These are phyloP conservation scores for Holothuria scabra DNA, from an alignment of 53 echinoderm and acorn worm species.

Conservation along the genomic window DNA sequence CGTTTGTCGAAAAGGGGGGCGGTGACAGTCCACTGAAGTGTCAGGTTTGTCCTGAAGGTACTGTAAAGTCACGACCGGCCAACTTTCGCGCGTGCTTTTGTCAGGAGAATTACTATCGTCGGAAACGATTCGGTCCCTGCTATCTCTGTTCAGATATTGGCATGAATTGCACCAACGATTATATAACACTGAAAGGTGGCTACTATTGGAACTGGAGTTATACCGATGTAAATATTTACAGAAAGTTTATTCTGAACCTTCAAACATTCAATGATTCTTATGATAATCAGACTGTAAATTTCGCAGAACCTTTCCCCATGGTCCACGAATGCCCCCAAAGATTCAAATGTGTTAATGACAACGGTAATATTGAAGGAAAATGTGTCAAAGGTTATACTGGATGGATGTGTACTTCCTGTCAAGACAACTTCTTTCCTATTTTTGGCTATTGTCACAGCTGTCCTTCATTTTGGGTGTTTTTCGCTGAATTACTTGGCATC, in stretches of 20 bases:
- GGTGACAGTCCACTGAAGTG: conserved; percentile 22
- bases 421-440: background rate
- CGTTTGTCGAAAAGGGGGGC: background rate
- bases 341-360: conserved; percentile 8
- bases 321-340: conserved; percentile 5
- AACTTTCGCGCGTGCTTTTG: conserved; percentile 44
- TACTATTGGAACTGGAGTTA: conserved; percentile 20
- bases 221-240: conserved; percentile 17
- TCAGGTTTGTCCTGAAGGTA: conserved; percentile 43
- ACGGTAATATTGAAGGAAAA: background rate
- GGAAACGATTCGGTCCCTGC: conserved; percentile 18
- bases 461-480: conserved; percentile 11
- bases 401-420: conserved; percentile 11
- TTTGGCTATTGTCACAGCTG: conserved; percentile 14
- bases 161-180: conserved; percentile 7
- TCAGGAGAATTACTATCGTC: background rate
- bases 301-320: background rate
- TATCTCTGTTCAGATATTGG: conserved; percentile 14
- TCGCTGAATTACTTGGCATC: background rate
- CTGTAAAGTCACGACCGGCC: background rate
- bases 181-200: background rate
- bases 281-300: background rate
- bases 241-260: background rate
- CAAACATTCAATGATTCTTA: background rate
- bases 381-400: conserved; percentile 13